Evolutionary conservation across 2,888 invertebrate species (phyloP).

Genomic region (Caenorhabditis auriculariae): DNA sequence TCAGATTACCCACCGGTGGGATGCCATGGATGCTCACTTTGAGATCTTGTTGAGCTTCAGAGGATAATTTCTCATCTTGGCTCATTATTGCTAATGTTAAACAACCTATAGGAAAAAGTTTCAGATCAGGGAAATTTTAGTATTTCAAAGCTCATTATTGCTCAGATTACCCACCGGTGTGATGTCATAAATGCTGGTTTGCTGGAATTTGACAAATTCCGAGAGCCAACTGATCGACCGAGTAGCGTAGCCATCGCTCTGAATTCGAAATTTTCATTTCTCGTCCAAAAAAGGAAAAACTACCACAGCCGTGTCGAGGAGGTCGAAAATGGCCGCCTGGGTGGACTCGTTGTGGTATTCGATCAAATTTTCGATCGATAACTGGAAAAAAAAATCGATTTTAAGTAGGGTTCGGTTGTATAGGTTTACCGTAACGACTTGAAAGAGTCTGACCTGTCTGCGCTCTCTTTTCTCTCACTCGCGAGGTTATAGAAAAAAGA

Average conservation of each 20-base stretch:
- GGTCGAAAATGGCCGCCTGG: constrained; percentile 23
- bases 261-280: no score
- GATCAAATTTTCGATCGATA: constrained; percentile 29
- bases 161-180: constrained; percentile 41
- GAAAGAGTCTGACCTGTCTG: no score
- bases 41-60: no score
- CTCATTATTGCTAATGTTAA: neutral
- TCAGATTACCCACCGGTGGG: no score
- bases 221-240: constrained; percentile 58
- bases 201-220: constrained; percentile 61
- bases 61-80: no score
- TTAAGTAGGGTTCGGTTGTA: no score
- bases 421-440: no score
- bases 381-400: neutral
- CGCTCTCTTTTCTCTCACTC: no score
- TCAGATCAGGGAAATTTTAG: neutral
- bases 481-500: no score
- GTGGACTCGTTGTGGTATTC: constrained; percentile 37
- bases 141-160: no score
- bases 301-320: constrained; percentile 38
- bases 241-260: constrained; percentile 55
- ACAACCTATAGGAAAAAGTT: neutral
- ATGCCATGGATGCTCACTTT: no score
- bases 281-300: neutral
- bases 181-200: constrained; percentile 57